A percentile compares a stretch with the other conserved stretches of the same genome.
phyloP scores from a whole-genome alignment of 2,797 vertebrate genomes.

The Centropyge bicolor region DNA sequence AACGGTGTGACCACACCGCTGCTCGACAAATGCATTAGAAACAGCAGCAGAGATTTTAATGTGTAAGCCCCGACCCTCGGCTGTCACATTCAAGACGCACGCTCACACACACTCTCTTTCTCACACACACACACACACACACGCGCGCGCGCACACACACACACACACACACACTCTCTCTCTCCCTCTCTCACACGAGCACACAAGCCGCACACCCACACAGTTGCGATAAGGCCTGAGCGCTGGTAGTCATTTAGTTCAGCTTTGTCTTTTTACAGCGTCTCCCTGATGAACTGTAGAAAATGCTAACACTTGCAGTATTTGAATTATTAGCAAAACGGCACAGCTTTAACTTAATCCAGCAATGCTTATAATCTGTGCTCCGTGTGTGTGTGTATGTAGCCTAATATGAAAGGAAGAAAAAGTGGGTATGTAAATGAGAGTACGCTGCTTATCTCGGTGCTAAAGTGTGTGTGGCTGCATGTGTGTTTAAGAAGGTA shows the following conservation, averaged over 20 bases:
- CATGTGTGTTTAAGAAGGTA: constrained; percentile 33
- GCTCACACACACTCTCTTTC: constrained; percentile 17
- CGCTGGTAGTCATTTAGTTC: constrained; percentile 75
- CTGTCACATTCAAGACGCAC: constrained; percentile 57
- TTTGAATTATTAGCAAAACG: constrained; percentile 77
- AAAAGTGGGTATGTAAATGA: constrained; percentile 62
- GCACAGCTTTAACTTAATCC: constrained; percentile 73
- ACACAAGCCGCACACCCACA: constrained; percentile 68
- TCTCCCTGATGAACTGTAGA: constrained; percentile 70
- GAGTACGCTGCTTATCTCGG: constrained; percentile 60
- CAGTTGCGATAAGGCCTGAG: constrained; percentile 71
- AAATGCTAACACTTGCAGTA: constrained; percentile 70
- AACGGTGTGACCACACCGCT: constrained; percentile 24
- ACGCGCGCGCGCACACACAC: no score
- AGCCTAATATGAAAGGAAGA: constrained; percentile 49
- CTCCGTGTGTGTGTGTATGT: constrained; percentile 39
- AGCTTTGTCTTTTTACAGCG: constrained; percentile 73
- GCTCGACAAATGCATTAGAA: constrained; percentile 61
- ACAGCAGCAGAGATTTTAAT: constrained; percentile 52
- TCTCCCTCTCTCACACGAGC: constrained; percentile 20
- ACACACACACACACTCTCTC: constrained; percentile 19
- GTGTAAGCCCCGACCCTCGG: constrained; percentile 50
- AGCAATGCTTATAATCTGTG: constrained; percentile 67
- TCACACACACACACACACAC: constrained; percentile 67
- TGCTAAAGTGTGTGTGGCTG: constrained; percentile 22